Base-by-base conservation (phyloP, 1,140 invertebrate genomes). In the Drosophila rhopaloa region DNA sequence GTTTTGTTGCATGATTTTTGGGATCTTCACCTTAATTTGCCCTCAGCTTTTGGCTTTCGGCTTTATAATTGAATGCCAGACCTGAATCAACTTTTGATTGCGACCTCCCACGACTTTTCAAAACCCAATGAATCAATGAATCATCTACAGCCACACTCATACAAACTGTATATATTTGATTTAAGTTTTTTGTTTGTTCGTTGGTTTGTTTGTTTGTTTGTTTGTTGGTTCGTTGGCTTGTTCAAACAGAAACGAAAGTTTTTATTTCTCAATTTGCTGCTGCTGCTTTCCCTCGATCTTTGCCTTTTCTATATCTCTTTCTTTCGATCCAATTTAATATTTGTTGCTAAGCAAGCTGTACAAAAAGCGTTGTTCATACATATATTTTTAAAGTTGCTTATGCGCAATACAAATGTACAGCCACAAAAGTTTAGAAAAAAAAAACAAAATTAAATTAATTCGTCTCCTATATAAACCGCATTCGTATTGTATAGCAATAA, bases 381-480 rank as follows among this genome's bases (percentile, higher is more conserved):
- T 51, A 48, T 47, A 50, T 38, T 35, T 27, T 63, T 40, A 62
- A 74, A 55, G 56, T 73, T 73, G 65, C 66, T 58, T 70, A 58
- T 72, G 53, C 53, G 68, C 68, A 70, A 72, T 51, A 44, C 38
- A 5, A 71, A 60, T 73, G 70, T 82, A 82, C 80, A 82, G 80
- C 65, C 70, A 83, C 80, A 55, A 53, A 44, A 74, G 58, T 56
- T 63, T 57, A 85, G 47, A 48, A 51, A 53, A 55, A 55, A 57
- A 59, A 61, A 56, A 19, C 43, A 60, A 78, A 76, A 43, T 41
- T 24, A 44, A 73, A 43, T 66, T 63, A 63, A 71, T 75, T 68
- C 55, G 62, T 41, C 73, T 66, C 19, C 32, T 53, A 19, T 32
- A 63, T 74, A 40, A 73, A 60, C 55, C 40, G 70, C 63, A 84